Conservation (phyloP, 2,888 invertebrate species). For the Eledone cirrhosa region DNA sequence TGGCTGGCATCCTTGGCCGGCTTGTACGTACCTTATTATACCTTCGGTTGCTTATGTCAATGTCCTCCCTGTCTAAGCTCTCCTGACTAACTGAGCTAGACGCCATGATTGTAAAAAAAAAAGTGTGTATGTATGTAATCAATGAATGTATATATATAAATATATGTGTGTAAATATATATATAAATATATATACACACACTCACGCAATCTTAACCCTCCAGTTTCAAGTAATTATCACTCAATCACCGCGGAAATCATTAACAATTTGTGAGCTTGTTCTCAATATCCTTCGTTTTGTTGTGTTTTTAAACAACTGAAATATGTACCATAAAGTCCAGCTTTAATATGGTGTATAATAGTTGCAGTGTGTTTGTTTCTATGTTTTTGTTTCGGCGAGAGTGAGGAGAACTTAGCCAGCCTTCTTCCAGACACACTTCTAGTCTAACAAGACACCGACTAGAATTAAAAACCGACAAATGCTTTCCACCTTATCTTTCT, state of each 20-base stretch:
- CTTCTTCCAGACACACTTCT: background rate
- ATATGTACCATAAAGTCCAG: too few relatives aligned
- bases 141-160: too few relatives aligned
- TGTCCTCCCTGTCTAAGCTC: slow-evolving; percentile 71
- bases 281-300: too few relatives aligned
- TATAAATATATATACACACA: too few relatives aligned
- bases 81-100: slow-evolving; percentile 74
- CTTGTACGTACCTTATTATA: slow-evolving; percentile 70
- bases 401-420: background rate
- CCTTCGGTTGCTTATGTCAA: slow-evolving; percentile 69
- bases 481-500: background rate
- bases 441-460: background rate
- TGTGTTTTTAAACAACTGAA: too few relatives aligned
- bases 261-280: too few relatives aligned
- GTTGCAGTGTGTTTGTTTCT: background rate
- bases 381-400: background rate
- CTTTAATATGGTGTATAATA: background rate
- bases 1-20: slow-evolving; percentile 66
- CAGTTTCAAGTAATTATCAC: too few relatives aligned
- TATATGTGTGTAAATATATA: too few relatives aligned
- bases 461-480: background rate
- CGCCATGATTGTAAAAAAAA: slow-evolving; percentile 67
- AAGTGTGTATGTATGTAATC: too few relatives aligned
- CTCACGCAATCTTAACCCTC: too few relatives aligned
- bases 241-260: too few relatives aligned